Conservation (phyloP, 2,113 vertebrate species). For the Melanocharis versteri region DNA sequence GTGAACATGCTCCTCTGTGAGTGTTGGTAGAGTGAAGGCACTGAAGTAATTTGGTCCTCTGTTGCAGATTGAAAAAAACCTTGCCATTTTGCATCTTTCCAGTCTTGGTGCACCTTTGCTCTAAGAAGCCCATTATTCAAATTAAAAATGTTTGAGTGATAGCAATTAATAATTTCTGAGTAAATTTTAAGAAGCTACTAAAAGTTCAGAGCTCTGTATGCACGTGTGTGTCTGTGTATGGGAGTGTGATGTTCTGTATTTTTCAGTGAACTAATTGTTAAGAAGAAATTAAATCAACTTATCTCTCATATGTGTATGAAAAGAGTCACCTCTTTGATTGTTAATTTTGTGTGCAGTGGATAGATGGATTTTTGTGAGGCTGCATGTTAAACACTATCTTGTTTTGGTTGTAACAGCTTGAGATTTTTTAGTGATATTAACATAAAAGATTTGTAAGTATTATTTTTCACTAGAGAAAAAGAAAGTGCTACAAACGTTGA, state of each 20-base stretch:
- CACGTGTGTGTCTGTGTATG: not conserved
- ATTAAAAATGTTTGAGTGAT: not conserved
- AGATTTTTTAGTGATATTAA: not conserved
- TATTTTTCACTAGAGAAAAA: not conserved
- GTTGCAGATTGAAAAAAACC: not conserved
- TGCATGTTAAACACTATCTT: not conserved
- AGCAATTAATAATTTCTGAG: not conserved
- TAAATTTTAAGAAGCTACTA: not conserved
- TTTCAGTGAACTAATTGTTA: not conserved
- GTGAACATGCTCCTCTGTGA: not conserved
- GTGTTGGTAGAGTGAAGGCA: not conserved
- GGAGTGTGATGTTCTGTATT: not conserved
- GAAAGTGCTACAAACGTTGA: not conserved
- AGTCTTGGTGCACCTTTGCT: not conserved
- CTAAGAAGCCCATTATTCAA: not conserved
- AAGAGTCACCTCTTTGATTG: not conserved
- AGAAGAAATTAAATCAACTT: not conserved
- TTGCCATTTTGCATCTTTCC: not conserved
- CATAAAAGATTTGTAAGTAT: not conserved
- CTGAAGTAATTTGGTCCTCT: not conserved
- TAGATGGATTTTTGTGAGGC: not conserved
- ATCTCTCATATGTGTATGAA: not conserved
- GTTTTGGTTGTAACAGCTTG: not conserved
- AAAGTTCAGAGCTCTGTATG: not conserved
- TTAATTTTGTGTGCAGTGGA: not conserved